phyloP scores from a whole-genome alignment of 2,888 invertebrate species.

The Scaptomyza parva region DNA sequence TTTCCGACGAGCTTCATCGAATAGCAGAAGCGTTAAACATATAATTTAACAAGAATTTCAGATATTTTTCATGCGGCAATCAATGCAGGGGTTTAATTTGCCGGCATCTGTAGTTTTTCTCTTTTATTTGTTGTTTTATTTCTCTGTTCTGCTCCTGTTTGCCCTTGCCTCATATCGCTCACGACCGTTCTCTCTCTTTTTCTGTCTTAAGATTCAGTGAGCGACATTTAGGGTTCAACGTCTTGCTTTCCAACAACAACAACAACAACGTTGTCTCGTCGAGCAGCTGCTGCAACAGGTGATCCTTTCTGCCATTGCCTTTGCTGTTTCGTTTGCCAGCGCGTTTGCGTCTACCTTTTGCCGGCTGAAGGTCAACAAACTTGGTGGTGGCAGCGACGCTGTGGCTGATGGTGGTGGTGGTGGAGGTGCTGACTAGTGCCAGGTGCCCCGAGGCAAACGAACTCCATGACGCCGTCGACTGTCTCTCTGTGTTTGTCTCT shows the following conservation, averaged over 20 bases:
- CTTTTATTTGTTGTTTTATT: no score
- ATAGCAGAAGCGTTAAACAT: background rate
- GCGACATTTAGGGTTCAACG: constrained; percentile 53
- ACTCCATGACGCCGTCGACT: constrained; percentile 43
- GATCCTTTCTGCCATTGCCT: constrained; percentile 60
- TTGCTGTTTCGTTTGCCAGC: constrained; percentile 13
- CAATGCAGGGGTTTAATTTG: constrained; percentile 49
- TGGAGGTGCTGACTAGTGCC: constrained; percentile 10
- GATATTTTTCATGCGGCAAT: constrained; percentile 33
- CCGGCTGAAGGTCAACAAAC: constrained; percentile 79
- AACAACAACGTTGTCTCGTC: constrained; percentile 34
- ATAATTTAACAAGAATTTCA: constrained; percentile 23
- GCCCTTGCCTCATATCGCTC: background rate
- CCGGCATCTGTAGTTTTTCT: constrained; percentile 2
- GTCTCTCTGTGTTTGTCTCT: constrained; percentile 9
- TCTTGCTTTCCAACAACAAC: constrained; percentile 23
- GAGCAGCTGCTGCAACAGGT: constrained; percentile 79
- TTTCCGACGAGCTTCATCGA: background rate
- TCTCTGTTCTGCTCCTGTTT: background rate
- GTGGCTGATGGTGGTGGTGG: constrained; percentile 27
- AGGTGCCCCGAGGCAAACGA: constrained; percentile 60
- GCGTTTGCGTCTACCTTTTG: constrained; percentile 38
- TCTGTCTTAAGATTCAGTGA: constrained; percentile 26
- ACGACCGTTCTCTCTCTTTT: background rate
- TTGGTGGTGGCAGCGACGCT: constrained; percentile 67